phyloP scores from a whole-genome alignment of 23 tunicate species.

The Aplidium turbinatum region DNA sequence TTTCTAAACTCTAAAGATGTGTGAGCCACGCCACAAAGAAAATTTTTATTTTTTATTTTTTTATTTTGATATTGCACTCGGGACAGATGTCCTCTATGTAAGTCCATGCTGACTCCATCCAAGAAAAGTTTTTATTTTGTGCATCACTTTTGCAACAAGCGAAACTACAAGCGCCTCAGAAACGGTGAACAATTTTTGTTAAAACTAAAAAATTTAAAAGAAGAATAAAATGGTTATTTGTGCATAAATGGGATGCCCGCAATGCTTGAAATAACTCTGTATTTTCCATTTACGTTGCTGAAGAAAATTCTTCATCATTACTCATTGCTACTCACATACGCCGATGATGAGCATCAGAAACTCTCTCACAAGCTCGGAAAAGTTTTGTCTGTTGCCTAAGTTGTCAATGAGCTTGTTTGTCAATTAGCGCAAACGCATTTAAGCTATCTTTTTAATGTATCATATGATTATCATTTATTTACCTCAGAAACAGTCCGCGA shows the following conservation, averaged over 20 bases:
- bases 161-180: slow-evolving; percentile 23
- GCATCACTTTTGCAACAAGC: slow-evolving; percentile 36
- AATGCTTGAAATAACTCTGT: slow-evolving; percentile 34
- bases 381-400: slow-evolving; percentile 47
- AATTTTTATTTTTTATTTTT: no score
- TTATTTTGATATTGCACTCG: no score
- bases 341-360: slow-evolving; percentile 30
- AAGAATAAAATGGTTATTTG: slow-evolving; percentile 37
- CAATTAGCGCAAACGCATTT: no score
- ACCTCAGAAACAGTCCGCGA: no score
- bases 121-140: slow-evolving; percentile 44
- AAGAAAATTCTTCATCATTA: slow-evolving; percentile 16
- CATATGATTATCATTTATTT: no score
- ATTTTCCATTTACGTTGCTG: not conserved
- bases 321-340: slow-evolving; percentile 53
- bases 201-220: slow-evolving; percentile 12
- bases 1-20: no score
- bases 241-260: slow-evolving; percentile 56
- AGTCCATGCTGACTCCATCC: slow-evolving; percentile 3
- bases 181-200: slow-evolving; percentile 19
- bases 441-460: no score
- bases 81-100: no score
- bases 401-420: no score
- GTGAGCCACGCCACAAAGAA: no score
- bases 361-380: slow-evolving; percentile 15